Evolutionary conservation across 1,140 invertebrate species (phyloP).

Genomic region (Leptinotarsa texana): DNA sequence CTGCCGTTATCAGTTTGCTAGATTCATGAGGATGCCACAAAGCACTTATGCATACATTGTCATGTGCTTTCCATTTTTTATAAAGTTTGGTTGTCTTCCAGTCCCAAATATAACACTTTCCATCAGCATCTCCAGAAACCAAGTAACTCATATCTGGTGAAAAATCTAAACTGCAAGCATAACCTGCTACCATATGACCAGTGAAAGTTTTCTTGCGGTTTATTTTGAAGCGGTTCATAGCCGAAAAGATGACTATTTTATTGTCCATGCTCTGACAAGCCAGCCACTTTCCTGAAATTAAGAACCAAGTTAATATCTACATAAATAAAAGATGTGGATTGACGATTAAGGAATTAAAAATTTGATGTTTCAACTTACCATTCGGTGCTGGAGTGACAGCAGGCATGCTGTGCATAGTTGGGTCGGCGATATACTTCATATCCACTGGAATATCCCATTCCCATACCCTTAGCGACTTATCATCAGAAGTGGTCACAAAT

Average conservation of each 20-base stretch:
- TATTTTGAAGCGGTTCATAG: conserved; percentile 95
- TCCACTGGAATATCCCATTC: conserved; percentile 99
- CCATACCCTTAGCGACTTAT: conserved; percentile 98
- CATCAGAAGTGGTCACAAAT: conserved; percentile 98
- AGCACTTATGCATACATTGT: conserved; percentile 91
- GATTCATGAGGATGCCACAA: conserved; percentile 99
- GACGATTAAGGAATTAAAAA: too few species aligned
- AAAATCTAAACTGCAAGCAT: conserved; percentile 96
- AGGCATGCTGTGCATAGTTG: conserved; percentile 99
- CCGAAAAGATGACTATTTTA: conserved; percentile 97
- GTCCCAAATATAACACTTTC: conserved; percentile 98
- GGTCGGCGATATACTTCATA: conserved; percentile 99
- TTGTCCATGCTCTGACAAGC: conserved; percentile 99
- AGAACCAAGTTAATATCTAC: not conserved
- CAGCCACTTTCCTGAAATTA: conserved; percentile 80
- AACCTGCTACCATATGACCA: conserved; percentile 99
- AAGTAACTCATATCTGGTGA: conserved; percentile 99
- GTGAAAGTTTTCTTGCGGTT: conserved; percentile 97
- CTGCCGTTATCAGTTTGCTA: conserved; percentile 92
- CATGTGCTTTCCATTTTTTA: conserved; percentile 98
- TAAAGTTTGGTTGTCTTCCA: conserved; percentile 99
- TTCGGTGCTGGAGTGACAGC: conserved; percentile 93
- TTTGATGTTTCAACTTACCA: conserved; percentile 57
- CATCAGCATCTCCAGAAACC: conserved; percentile 98
- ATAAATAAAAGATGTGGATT: too few species aligned